These are phyloP conservation scores for Leptura quadrifasciata DNA, from an alignment of 2,888 invertebrate genomes.

Conservation along the genomic window DNA sequence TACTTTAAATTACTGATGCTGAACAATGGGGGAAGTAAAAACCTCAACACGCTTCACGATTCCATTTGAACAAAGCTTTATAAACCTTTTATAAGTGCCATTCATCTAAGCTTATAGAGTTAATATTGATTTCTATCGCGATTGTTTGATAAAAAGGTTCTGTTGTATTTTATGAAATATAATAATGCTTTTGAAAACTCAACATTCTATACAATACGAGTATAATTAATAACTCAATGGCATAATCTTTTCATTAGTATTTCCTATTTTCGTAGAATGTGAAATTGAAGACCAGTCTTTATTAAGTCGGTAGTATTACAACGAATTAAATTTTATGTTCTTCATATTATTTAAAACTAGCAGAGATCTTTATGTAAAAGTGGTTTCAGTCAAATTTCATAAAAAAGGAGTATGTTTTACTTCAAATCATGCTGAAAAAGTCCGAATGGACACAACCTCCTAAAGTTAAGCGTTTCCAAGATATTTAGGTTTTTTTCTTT, in stretches of 20 bases:
- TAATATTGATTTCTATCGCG: constrained; percentile 61
- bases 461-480: too few relatives aligned
- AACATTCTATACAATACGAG: constrained; percentile 44
- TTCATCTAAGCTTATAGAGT: constrained; percentile 57
- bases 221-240: constrained; percentile 50
- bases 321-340: too few relatives aligned
- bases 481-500: too few relatives aligned
- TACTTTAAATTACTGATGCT: constrained; percentile 49
- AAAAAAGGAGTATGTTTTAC: too few relatives aligned
- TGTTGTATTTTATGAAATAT: constrained; percentile 31
- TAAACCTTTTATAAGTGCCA: constrained; percentile 60
- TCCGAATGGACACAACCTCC: too few relatives aligned
- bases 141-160: constrained; percentile 61
- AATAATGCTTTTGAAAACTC: constrained; percentile 51
- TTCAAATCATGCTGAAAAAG: too few relatives aligned
- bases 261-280: constrained; percentile 30
- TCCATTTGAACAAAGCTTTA: constrained; percentile 61
- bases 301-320: too few relatives aligned
- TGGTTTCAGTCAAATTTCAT: too few relatives aligned
- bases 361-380: too few relatives aligned
- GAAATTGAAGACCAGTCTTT: background rate
- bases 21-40: constrained; percentile 51
- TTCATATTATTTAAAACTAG: too few relatives aligned
- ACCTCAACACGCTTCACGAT: constrained; percentile 55
- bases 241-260: background rate